Conservation (phyloP, 2,888 invertebrate species). For the Nymphalis c-album region DNA sequence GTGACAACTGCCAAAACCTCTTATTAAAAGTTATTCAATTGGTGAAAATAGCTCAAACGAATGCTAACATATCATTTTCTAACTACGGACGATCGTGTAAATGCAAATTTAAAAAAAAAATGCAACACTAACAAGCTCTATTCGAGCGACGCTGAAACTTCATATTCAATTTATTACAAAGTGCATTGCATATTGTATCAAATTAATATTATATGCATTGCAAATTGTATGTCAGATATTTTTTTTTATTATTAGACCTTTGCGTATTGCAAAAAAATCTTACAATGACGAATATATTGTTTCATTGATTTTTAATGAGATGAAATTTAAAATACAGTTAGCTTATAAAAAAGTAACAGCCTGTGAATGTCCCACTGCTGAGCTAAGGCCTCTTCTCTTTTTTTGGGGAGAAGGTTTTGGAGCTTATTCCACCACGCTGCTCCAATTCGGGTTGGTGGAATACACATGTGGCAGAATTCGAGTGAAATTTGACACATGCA, state of each 20-base stretch:
- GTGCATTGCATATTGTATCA: constrained; percentile 12
- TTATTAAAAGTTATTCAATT: too few relatives aligned
- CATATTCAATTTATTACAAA: constrained; percentile 19
- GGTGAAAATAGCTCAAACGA: too few relatives aligned
- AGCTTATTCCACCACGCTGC: too few relatives aligned
- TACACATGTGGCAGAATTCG: too few relatives aligned
- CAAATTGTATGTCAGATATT: not conserved
- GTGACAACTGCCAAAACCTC: too few relatives aligned
- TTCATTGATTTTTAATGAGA: not conserved
- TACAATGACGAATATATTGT: not conserved
- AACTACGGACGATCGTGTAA: not conserved
- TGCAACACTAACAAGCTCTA: constrained; percentile 49
- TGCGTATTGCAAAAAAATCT: not conserved
- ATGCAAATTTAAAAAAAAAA: constrained; percentile 45
- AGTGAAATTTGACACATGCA: too few relatives aligned
- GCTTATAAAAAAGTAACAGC: too few relatives aligned
- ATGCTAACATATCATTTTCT: not conserved
- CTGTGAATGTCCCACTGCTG: too few relatives aligned
- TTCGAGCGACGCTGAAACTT: constrained; percentile 40
- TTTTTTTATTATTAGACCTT: not conserved
- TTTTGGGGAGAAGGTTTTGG: too few relatives aligned
- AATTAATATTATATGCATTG: constrained; percentile 12
- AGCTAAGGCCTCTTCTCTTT: too few relatives aligned
- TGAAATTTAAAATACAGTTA: too few relatives aligned
- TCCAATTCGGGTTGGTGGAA: too few relatives aligned